Percentiles rank a stretch among this genome's conserved stretches.
phyloP scores from a whole-genome alignment of 2,113 vertebrate species.

The Oreochromis spilurus region DNA sequence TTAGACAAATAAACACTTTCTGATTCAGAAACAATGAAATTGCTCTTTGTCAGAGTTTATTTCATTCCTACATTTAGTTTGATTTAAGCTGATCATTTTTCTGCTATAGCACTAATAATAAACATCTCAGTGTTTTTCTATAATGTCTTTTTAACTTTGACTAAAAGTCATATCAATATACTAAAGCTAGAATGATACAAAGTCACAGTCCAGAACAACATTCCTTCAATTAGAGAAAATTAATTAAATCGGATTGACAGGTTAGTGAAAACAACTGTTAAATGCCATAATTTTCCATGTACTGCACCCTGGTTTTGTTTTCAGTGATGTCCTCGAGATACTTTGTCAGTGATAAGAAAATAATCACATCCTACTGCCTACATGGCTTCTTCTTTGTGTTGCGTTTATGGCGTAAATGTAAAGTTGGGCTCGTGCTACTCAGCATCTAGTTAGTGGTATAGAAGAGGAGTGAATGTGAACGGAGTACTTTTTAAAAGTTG shows the following conservation, averaged over 20 bases:
- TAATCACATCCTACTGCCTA: not conserved
- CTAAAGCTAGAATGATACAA: not conserved
- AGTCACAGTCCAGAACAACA: not conserved
- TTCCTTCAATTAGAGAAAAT: not conserved
- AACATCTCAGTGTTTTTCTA: not conserved
- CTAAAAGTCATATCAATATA: not conserved
- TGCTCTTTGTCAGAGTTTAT: not conserved
- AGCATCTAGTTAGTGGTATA: not conserved
- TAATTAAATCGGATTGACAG: not conserved
- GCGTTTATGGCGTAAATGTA: not conserved
- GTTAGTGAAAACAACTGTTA: not conserved
- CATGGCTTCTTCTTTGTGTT: not conserved
- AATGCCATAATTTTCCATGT: not conserved
- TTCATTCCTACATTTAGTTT: not conserved
- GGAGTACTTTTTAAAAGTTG: fast-evolving
- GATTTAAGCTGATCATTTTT: not conserved
- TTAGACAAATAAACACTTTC: not conserved
- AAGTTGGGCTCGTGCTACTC: not conserved
- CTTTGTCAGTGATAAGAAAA: not conserved
- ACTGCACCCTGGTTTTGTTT: fast-evolving
- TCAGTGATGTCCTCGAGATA: not conserved
- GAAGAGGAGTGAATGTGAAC: not conserved
- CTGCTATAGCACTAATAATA: not conserved
- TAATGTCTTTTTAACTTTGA: not conserved
- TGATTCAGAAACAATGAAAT: not conserved